Percentiles rank a stretch among this genome's conserved stretches.
These are phyloP conservation scores for Craseonycteris thonglongyai DNA, from an alignment of 2,113 vertebrate genomes.

Conservation along the genomic window DNA sequence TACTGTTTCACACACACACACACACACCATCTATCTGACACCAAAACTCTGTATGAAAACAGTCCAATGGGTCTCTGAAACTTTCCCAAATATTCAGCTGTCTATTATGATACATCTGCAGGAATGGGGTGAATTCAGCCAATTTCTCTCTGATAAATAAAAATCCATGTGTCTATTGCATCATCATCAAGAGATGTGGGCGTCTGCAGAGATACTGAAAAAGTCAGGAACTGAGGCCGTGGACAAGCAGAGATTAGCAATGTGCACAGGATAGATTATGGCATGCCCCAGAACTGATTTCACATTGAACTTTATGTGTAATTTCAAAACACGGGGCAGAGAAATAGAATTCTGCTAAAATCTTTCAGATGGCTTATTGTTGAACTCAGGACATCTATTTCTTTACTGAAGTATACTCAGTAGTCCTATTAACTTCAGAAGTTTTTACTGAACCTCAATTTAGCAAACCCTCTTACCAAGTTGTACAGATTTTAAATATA, in stretches of 20 bases:
- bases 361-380: neutral
- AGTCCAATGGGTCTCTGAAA: neutral
- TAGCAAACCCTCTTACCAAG: neutral
- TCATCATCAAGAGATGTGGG: neutral
- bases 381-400: neutral
- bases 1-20: neutral
- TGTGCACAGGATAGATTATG: neutral
- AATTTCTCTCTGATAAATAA: constrained; percentile 35
- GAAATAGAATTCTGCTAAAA: neutral
- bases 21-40: neutral
- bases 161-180: neutral
- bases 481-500: neutral
- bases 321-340: constrained; percentile 7
- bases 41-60: constrained; percentile 12
- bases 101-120: neutral
- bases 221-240: neutral
- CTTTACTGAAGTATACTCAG: neutral
- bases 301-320: neutral
- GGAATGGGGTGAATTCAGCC: neutral
- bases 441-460: neutral
- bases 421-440: neutral
- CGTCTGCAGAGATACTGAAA: neutral
- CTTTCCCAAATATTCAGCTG: neutral
- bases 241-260: neutral
- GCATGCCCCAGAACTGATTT: neutral